phyloP scores from a whole-genome alignment of 2,888 invertebrate genomes.

The Tupiocoris notatus region DNA sequence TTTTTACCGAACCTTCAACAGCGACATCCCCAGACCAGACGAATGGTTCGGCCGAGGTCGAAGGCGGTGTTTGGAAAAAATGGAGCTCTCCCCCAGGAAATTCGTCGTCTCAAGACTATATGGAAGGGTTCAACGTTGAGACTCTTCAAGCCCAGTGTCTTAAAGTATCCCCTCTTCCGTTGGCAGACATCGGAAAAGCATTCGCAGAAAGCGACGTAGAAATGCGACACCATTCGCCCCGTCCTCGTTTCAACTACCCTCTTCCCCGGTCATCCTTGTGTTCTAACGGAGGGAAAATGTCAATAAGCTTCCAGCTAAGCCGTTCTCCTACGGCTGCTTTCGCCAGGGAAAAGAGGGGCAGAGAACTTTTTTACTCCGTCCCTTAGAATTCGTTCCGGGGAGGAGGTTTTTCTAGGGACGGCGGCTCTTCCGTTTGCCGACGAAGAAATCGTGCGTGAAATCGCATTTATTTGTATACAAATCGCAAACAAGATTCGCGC shows the following conservation, averaged over 20 bases:
- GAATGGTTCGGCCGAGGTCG: too few species aligned
- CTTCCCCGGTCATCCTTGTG: not conserved
- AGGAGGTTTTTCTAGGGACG: not conserved
- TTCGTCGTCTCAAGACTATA: not conserved
- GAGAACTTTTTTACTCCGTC: not conserved
- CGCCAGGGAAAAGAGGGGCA: not conserved
- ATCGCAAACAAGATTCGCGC: not conserved
- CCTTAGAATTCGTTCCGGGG: not conserved
- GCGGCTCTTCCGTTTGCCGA: not conserved
- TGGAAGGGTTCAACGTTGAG: not conserved
- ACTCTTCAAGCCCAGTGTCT: not conserved
- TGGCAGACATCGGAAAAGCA: not conserved
- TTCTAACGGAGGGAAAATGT: not conserved
- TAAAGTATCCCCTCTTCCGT: not conserved
- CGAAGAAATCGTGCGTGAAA: not conserved
- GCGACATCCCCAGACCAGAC: too few species aligned
- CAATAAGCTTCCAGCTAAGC: not conserved
- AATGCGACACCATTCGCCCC: not conserved
- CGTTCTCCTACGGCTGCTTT: not conserved
- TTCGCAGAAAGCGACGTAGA: not conserved
- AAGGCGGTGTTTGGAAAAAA: too few species aligned
- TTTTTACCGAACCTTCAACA: too few species aligned
- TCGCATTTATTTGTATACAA: not conserved
- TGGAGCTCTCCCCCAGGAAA: not conserved
- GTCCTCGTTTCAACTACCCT: too few species aligned